A percentile compares a stretch with the other conserved stretches of the same genome.
Evolutionary conservation across 2,797 vertebrate genomes (phyloP).

Genomic region (Oceanodroma leucorhoa): DNA sequence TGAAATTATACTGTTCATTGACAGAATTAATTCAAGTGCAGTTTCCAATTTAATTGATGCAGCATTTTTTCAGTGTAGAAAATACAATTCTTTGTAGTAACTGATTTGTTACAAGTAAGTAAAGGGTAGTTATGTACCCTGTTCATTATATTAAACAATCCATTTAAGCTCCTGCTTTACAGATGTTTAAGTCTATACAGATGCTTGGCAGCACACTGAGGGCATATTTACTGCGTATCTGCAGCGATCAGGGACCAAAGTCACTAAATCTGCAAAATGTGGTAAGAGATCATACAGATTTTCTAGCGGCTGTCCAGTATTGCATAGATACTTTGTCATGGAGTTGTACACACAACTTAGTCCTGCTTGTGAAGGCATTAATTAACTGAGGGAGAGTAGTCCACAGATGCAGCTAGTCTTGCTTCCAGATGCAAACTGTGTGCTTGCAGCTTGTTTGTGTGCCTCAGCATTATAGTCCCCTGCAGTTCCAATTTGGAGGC

Average conservation of each 20-base stretch:
- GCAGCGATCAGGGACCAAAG: background rate
- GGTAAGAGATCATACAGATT: slow-evolving; percentile 12
- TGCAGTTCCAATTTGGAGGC: background rate
- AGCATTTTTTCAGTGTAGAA: background rate
- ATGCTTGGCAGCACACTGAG: background rate
- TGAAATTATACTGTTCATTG: slow-evolving; percentile 16
- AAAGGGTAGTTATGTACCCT: slow-evolving; percentile 44
- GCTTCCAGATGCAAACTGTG: background rate
- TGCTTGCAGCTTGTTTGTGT: background rate
- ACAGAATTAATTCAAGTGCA: slow-evolving; percentile 24
- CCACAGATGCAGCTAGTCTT: background rate
- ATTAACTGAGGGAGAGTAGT: background rate
- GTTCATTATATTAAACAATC: background rate
- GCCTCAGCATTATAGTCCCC: background rate
- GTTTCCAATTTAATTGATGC: slow-evolving; percentile 17
- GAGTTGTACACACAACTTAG: background rate
- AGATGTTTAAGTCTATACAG: slow-evolving; percentile 46
- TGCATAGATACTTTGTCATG: background rate
- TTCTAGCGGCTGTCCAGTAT: background rate
- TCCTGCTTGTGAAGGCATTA: background rate
- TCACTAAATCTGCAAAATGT: slow-evolving; percentile 33
- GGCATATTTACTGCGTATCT: slow-evolving; percentile 17
- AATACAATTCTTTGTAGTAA: slow-evolving; percentile 13
- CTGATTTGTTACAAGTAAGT: slow-evolving; percentile 46
- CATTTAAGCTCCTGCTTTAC: background rate